These are phyloP conservation scores for Ploceus nigricollis DNA, from an alignment of 2,113 vertebrate genomes.

Conservation along the genomic window DNA sequence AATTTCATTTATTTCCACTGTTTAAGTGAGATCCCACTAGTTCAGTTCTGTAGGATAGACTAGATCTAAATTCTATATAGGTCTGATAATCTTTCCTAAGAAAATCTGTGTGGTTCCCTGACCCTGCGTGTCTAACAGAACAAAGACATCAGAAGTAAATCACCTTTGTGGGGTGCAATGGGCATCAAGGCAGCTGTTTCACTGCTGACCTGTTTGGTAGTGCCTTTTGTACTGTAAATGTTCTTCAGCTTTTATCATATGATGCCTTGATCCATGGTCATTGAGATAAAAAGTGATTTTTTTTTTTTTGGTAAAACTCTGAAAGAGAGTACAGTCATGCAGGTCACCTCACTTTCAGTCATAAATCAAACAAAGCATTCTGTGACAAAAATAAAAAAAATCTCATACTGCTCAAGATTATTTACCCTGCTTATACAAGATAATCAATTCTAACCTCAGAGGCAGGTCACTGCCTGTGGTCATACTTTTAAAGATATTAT, in stretches of 20 bases:
- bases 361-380: slow-evolving; percentile 14
- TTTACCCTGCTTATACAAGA: slow-evolving; percentile 2
- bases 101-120: not conserved
- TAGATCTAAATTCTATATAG: not conserved
- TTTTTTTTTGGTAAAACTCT: not conserved
- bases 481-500: slow-evolving; percentile 36
- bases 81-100: not conserved
- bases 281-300: not conserved
- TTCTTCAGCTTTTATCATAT: not conserved
- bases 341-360: not conserved
- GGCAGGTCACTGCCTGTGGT: slow-evolving; percentile 36
- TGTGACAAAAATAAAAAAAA: not conserved
- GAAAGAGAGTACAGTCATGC: not conserved
- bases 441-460: slow-evolving; percentile 27
- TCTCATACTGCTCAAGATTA: slow-evolving; percentile 7
- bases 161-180: not conserved
- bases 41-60: not conserved
- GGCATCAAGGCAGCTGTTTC: not conserved
- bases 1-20: not conserved
- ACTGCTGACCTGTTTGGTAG: not conserved
- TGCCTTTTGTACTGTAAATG: not conserved
- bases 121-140: fast-evolving
- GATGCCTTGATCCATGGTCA: not conserved
- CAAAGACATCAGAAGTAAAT: not conserved
- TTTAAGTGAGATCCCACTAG: not conserved